phyloP scores from a whole-genome alignment of 1,140 invertebrate genomes.

The Scylla paramamosain region DNA sequence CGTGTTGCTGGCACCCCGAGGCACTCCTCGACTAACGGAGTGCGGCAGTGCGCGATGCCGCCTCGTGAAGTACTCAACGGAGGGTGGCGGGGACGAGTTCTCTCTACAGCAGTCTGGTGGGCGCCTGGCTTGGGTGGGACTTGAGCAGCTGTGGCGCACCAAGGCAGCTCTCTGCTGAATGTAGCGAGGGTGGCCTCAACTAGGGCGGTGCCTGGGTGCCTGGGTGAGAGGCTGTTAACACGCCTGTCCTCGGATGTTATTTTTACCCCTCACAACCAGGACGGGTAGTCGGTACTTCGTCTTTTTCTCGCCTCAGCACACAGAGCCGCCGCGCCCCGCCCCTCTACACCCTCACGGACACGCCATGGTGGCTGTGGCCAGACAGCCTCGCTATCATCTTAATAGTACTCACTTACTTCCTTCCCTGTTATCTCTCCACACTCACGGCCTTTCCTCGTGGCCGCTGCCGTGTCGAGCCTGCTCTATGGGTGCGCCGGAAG shows the following conservation, averaged over 20 bases:
- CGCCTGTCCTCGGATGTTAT: not conserved
- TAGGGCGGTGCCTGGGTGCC: not conserved
- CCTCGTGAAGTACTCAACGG: too few relatives aligned
- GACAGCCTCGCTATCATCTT: not conserved
- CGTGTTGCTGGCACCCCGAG: not conserved
- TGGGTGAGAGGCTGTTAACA: not conserved
- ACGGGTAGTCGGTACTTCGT: not conserved
- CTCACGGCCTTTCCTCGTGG: not conserved
- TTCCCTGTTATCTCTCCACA: not conserved
- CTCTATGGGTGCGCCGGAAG: not conserved
- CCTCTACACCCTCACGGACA: not conserved
- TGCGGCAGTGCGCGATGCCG: too few relatives aligned
- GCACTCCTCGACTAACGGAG: not conserved
- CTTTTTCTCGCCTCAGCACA: constrained; percentile 9
- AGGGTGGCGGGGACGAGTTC: too few relatives aligned
- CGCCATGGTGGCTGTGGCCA: not conserved
- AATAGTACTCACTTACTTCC: constrained; percentile 3
- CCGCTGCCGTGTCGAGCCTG: not conserved
- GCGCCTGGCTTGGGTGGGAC: too few relatives aligned
- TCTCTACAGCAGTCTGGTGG: too few relatives aligned
- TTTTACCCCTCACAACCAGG: not conserved
- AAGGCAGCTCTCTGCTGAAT: not conserved
- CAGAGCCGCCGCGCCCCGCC: not conserved
- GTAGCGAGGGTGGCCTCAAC: not conserved
- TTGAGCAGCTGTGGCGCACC: not conserved